Evolutionary conservation across 2,888 invertebrate species (phyloP).

Genomic region (Agrotis exclamationis): DNA sequence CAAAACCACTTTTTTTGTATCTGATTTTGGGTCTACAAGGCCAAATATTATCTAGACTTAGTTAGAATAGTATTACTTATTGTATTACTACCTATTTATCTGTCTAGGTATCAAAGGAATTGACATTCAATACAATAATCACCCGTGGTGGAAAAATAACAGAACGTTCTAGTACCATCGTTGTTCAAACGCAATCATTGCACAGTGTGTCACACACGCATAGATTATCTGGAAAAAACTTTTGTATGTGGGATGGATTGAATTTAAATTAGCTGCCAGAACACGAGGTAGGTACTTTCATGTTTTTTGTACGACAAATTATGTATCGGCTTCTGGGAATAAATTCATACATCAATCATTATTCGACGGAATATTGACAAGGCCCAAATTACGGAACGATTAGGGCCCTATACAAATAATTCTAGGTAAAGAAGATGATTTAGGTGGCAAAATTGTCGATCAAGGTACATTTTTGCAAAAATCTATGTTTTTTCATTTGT

Average conservation of each 20-base stretch:
- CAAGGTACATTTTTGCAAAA: neutral
- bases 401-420: slow-evolving; percentile 6
- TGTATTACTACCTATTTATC: neutral
- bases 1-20: slow-evolving; percentile 22
- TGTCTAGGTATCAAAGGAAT: neutral
- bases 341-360: slow-evolving; percentile 38
- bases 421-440: neutral
- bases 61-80: slow-evolving; percentile 2
- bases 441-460: neutral
- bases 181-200: slow-evolving; percentile 5
- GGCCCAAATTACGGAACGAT: slow-evolving; percentile 14
- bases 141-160: neutral
- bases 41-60: slow-evolving; percentile 34
- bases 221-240: slow-evolving; percentile 25
- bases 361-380: slow-evolving; percentile 26
- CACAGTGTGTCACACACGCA: slow-evolving; percentile 25
- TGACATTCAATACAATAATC: neutral
- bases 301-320: slow-evolving; percentile 31
- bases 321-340: slow-evolving; percentile 39
- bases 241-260: slow-evolving; percentile 54
- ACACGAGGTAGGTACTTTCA: slow-evolving; percentile 29
- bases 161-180: slow-evolving; percentile 1
- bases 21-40: slow-evolving; percentile 19
- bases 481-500: neutral
- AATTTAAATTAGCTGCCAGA: slow-evolving; percentile 62